Evolutionary conservation across 2,888 invertebrate species (phyloP), one percentile per base, ranked within the genome.

Genomic region (Apotomis capreana): DNA sequence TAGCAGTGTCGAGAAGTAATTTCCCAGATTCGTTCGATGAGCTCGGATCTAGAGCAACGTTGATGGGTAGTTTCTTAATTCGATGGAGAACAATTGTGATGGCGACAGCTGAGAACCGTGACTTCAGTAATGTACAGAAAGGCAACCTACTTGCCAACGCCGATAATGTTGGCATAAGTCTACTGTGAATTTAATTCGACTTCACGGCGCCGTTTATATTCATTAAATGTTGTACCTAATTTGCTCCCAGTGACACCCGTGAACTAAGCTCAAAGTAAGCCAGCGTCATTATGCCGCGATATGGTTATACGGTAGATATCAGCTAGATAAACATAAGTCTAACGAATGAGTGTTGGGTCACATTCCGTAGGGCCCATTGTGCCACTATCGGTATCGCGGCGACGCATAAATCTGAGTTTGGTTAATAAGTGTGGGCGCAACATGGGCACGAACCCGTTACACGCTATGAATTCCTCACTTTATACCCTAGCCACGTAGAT

Each of bases 351-450:
- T 80, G 83, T 76, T 79, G 85, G 86, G 89, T 88, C 88, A 88
- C 91, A 93, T 93, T 93, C 92, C 91, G 78, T 75, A 81, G 83
- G 84, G 83, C 87, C 88, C 85, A 89, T 91, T 90, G 91, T 90
- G 85, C 87, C 84, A 87, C 87, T 87, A 87, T 87, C 84, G 87
- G 83, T 86, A 82, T 86, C 81, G 78, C 82, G 84, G 84, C 83
- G 83, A 86, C 82, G 87, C 89, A 91, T 92, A 91, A 91, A 91
- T 91, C 90, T 88, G 78, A 84, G 87, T 91, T 90, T 89, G 80
- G 88, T 90, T 91, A 89, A 89, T 89, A 88, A 85, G 88, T 86
- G 92, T 92, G 88, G 92, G 92, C 89, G 92, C 83, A 83, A 85
- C 86, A 81, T 84, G 84, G 83, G 82, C 88, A 85, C 87, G 83